Evolutionary conservation across 2,113 vertebrate genomes (phyloP).

Genomic region (Aphyosemion australe): DNA sequence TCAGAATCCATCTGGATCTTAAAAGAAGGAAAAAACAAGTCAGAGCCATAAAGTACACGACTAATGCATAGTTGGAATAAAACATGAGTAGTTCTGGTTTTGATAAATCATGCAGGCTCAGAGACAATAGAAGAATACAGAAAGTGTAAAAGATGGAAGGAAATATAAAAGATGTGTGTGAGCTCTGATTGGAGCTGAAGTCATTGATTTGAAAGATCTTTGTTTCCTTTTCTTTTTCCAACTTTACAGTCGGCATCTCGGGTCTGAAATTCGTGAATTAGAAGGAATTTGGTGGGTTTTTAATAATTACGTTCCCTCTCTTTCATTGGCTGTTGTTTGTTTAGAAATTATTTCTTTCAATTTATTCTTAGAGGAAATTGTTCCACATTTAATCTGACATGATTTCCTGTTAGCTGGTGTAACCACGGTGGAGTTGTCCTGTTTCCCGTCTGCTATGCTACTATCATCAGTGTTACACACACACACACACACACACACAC

Average conservation of each 20-base stretch:
- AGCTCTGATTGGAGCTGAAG: constrained; percentile 6
- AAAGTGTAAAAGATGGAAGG: background rate
- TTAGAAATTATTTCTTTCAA: background rate
- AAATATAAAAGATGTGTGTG: constrained; percentile 4
- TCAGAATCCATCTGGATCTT: background rate
- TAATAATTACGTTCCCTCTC: too few relatives aligned
- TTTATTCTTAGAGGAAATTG: background rate
- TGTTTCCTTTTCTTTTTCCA: background rate
- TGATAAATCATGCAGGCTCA: constrained; percentile 27
- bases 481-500: too few relatives aligned
- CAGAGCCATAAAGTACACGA: background rate
- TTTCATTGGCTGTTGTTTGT: background rate
- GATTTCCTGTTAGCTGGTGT: constrained; percentile 6
- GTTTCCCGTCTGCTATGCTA: constrained; percentile 1
- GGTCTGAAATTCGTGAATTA: background rate
- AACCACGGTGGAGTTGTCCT: constrained; percentile 9
- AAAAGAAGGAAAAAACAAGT: constrained; percentile 3
- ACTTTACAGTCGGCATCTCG: background rate
- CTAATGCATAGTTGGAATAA: constrained; percentile 11
- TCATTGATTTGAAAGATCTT: constrained; percentile 24
- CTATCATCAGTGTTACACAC: constrained; percentile 3
- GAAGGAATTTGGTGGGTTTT: background rate
- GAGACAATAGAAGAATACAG: constrained; percentile 5
- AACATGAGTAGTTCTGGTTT: constrained; percentile 23
- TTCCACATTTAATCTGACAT: constrained; percentile 4